Conservation (phyloP, 2,113 vertebrate genomes). For the Rhipidura dahli region DNA sequence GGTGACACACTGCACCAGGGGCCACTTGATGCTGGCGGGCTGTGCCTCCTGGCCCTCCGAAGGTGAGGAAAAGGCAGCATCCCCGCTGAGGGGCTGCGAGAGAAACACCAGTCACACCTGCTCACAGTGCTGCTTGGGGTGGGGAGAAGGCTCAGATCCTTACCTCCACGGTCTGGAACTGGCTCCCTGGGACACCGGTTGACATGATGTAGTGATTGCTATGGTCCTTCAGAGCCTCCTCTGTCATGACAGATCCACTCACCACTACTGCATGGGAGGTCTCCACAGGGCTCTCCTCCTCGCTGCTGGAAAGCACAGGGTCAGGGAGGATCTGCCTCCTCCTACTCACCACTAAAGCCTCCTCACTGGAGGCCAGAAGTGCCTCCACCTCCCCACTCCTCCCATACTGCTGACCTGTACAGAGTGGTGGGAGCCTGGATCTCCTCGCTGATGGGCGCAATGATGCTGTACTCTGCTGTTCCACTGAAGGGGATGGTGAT, state of each 20-base stretch:
- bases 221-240: constrained; percentile 77
- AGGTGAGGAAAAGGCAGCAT: constrained; percentile 78
- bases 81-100: constrained; percentile 74
- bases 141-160: background rate
- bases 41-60: constrained; percentile 47
- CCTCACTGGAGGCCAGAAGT: background rate
- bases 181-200: constrained; percentile 69
- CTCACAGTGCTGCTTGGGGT: fast-evolving
- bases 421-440: constrained; percentile 73
- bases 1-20: constrained; percentile 67
- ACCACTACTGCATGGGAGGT: constrained; percentile 74
- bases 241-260: constrained; percentile 66
- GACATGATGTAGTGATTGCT: constrained; percentile 82
- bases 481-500: constrained; percentile 78
- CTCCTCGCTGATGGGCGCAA: constrained; percentile 80
- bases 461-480: constrained; percentile 81
- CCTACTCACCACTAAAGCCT: background rate
- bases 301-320: background rate
- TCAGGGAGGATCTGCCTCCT: background rate
- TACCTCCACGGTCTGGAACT: constrained; percentile 86
- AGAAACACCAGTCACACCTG: background rate
- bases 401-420: constrained; percentile 74
- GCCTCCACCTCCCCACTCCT: background rate
- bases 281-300: constrained; percentile 34
- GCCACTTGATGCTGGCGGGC: constrained; percentile 56